Evolutionary conservation across 2,888 invertebrate species (phyloP).

Genomic region (Pyrrhosoma nymphula): DNA sequence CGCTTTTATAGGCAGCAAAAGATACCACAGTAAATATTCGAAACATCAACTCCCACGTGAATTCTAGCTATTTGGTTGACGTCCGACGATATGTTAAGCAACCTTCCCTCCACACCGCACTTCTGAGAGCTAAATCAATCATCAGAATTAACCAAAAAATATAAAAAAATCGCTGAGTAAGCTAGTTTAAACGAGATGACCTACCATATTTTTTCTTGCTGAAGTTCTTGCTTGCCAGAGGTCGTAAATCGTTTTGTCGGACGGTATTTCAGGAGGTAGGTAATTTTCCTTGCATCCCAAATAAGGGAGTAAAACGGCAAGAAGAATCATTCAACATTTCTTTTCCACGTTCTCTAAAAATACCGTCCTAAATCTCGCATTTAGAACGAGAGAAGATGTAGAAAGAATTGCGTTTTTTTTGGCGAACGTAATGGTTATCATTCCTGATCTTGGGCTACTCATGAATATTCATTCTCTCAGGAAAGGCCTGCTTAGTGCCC

Average conservation of each 20-base stretch:
- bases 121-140: background rate
- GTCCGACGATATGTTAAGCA: too few species aligned
- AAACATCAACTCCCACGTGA: too few species aligned
- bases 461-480: constrained; percentile 24
- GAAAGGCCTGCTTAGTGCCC: background rate
- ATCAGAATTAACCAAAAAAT: background rate
- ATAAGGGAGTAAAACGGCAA: background rate
- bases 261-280: background rate
- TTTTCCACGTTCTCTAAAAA: background rate
- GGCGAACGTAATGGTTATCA: background rate
- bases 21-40: too few species aligned
- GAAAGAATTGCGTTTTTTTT: background rate
- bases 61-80: too few species aligned
- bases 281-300: background rate
- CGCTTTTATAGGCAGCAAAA: too few species aligned
- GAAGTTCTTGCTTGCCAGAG: background rate
- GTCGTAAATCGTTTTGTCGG: background rate
- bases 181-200: background rate
- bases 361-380: background rate
- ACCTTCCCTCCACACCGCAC: too few species aligned
- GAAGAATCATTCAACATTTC: constrained; percentile 24
- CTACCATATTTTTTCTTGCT: background rate
- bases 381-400: background rate
- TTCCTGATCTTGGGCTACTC: background rate
- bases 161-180: background rate